Evolutionary conservation across 2,888 invertebrate genomes (phyloP).

Genomic region (Watsonalla binaria): DNA sequence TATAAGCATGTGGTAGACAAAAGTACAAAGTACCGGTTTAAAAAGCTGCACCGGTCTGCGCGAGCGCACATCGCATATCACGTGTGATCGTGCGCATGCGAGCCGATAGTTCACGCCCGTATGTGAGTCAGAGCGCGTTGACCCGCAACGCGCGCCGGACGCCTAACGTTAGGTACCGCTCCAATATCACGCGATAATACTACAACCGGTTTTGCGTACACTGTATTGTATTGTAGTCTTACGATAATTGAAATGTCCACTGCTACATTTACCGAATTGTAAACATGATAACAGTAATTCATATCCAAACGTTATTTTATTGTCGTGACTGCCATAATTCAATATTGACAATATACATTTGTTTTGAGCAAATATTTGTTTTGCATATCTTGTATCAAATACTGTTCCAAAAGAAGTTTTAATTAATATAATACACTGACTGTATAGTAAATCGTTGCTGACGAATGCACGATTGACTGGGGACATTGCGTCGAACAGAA

Average conservation of each 20-base stretch:
- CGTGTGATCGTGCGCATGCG: conserved; percentile 19
- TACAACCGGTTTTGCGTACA: conserved; percentile 46
- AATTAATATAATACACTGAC: too few species aligned
- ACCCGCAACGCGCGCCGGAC: conserved; percentile 48
- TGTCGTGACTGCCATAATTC: conserved; percentile 2
- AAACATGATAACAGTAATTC: conserved; percentile 37
- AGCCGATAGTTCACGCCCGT: conserved; percentile 24
- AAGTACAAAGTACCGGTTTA: conserved; percentile 20
- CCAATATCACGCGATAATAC: conserved; percentile 31
- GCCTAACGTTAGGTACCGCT: conserved; percentile 28
- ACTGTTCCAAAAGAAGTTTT: too few species aligned
- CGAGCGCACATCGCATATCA: conserved; percentile 33
- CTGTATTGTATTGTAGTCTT: conserved; percentile 33
- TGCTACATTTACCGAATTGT: conserved; percentile 28
- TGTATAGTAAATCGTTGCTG: background rate
- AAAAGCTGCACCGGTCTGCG: conserved; percentile 23
- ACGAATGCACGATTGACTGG: conserved; percentile 14
- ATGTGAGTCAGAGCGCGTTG: conserved; percentile 58
- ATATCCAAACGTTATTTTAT: conserved; percentile 4
- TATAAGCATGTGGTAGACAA: conserved; percentile 8
- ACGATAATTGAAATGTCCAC: conserved; percentile 35
- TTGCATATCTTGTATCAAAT: background rate
- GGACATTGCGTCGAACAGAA: conserved; percentile 7
- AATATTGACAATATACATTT: conserved; percentile 14
- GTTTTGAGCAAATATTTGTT: conserved; percentile 16